Percentiles rank a stretch among this genome's conserved stretches.
phyloP scores from a whole-genome alignment of 2,113 vertebrate species.

The Stercorarius parasiticus region DNA sequence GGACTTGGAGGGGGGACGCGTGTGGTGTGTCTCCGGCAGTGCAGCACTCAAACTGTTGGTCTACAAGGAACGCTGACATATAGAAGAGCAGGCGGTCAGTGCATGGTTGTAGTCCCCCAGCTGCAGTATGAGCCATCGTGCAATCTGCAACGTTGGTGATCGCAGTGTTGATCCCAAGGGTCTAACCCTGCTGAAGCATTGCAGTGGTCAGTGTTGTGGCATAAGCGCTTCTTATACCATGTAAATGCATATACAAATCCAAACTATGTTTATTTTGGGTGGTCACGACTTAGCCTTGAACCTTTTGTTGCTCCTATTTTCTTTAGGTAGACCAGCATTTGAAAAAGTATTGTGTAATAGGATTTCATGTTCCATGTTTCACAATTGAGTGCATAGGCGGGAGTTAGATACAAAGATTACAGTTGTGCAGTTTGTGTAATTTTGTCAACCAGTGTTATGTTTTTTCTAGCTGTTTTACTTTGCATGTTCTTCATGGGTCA shows the following conservation, averaged over 20 bases:
- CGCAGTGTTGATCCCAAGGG: not conserved
- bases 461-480: not conserved
- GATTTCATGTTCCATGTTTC: not conserved
- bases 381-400: not conserved
- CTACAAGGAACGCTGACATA: not conserved
- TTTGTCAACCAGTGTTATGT: not conserved
- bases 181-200: not conserved
- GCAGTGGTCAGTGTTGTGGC: not conserved
- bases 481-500: not conserved
- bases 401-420: not conserved
- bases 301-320: not conserved
- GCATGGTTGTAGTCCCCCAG: not conserved
- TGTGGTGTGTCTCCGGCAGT: not conserved
- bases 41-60: not conserved
- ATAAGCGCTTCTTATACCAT: not conserved
- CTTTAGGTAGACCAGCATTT: not conserved
- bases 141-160: not conserved
- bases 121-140: not conserved
- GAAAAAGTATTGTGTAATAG: not conserved
- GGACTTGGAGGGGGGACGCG: fast-evolving
- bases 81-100: not conserved
- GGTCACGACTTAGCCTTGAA: not conserved
- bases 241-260: not conserved
- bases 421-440: not conserved
- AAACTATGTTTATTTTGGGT: not conserved